Evolutionary conservation across 2,113 vertebrate genomes (phyloP), one percentile per base, ranked within the genome.

Genomic region (Bombycilla garrulus): DNA sequence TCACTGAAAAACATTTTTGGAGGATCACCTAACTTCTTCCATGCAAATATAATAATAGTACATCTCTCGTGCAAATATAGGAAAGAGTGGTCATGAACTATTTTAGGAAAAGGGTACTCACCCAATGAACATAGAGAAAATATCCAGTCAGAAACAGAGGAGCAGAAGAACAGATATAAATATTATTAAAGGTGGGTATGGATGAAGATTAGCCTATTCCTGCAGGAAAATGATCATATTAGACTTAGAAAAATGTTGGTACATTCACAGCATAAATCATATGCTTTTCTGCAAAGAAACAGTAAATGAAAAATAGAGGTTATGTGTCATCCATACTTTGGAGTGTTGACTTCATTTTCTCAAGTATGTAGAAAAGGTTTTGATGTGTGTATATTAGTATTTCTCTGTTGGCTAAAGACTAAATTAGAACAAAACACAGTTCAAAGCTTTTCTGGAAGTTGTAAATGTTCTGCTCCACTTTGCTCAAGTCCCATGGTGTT

Each of bases 111-210:
- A 48, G 79, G 5, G 2, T 78, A 71, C 81, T 92, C 54, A 95
- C 57, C 84, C 94, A 90, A 84, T 92, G 92, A 91, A 93, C 88
- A 50, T 21, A 93, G 93, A 88, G 60, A 50, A 65, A 84, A 53
- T 64, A 85, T 91, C 90, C 76, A 86, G 86, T 67, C 79, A 93
- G 85, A 60, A 95, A 94, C 90, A 84, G 78, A 93, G 92, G 65
- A 57, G 38, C 58, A 95, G 33, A 72, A 92, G 57, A 95, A 79
- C 53, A 61, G 79, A 50, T 88, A 88, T 91, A 93, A 85, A 96
- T 96, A 95, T 90, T 95, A 90, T 89, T 74, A 87, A 92, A 61
- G 48, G 89, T 56, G 35, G 31, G 16, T 82, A 86, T 79, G 65
- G 81, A 70, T 74, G 62, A 95, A 95, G 74, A 92, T 91, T 82